These are phyloP conservation scores for Erythrocercus mccallii DNA, from an alignment of 2,113 vertebrate genomes.

Conservation along the genomic window DNA sequence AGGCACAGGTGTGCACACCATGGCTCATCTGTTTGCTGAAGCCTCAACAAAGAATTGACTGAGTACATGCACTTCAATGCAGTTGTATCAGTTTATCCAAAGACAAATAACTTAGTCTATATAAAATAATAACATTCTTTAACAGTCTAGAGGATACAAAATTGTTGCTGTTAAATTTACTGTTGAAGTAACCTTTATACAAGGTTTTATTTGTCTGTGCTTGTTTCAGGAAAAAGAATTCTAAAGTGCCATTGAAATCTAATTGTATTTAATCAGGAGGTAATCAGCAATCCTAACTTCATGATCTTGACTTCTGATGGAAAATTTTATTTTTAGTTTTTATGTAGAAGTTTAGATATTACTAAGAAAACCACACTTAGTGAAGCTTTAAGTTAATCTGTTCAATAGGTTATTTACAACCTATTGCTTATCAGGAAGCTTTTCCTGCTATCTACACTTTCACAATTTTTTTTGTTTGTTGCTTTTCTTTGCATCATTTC, in stretches of 20 bases:
- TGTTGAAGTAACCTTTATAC: not conserved
- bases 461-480: not conserved
- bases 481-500: not conserved
- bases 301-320: not conserved
- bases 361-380: not conserved
- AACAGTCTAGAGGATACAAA: not conserved
- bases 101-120: not conserved
- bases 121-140: not conserved
- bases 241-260: not conserved
- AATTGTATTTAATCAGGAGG: not conserved
- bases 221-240: not conserved
- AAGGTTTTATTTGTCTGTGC: not conserved
- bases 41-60: not conserved
- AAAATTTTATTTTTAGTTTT: not conserved
- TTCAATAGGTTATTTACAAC: not conserved
- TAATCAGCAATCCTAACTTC: not conserved
- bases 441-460: not conserved
- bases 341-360: not conserved
- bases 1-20: too few species aligned
- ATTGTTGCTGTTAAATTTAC: not conserved
- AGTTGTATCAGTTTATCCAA: not conserved
- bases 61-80: not conserved
- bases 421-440: not conserved
- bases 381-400: not conserved
- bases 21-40: not conserved